phyloP scores from a whole-genome alignment of 1,140 invertebrate species.

The Drosophila baimaii region DNA sequence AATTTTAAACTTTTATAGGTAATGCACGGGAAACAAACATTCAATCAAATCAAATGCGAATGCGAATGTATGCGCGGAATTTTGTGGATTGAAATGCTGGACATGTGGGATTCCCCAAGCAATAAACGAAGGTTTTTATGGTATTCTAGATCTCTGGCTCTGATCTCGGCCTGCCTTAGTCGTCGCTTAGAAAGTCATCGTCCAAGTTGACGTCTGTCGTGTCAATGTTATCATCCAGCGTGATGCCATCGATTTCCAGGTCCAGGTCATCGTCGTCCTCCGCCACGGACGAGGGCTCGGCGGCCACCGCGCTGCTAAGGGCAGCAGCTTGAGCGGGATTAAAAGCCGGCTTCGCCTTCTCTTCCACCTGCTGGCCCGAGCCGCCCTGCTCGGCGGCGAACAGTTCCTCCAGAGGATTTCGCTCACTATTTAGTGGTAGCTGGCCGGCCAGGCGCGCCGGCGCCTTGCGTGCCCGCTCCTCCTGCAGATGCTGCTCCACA shows the following conservation, averaged over 20 bases:
- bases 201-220: slow-evolving; percentile 85
- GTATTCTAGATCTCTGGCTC: slow-evolving; percentile 49
- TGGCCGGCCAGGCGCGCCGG: slow-evolving; percentile 86
- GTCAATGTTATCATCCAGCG: slow-evolving; percentile 88
- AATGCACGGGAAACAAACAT: slow-evolving; percentile 67
- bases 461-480: slow-evolving; percentile 84
- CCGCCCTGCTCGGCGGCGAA: slow-evolving; percentile 62
- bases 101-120: slow-evolving; percentile 33
- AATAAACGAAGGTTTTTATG: slow-evolving; percentile 56
- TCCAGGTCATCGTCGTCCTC: slow-evolving; percentile 85
- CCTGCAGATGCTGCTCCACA: slow-evolving; percentile 89
- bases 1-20: slow-evolving; percentile 63
- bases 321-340: slow-evolving; percentile 13
- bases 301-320: slow-evolving; percentile 23
- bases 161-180: slow-evolving; percentile 49
- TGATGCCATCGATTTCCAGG: slow-evolving; percentile 87
- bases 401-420: slow-evolving; percentile 91
- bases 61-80: slow-evolving; percentile 73
- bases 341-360: slow-evolving; percentile 66
- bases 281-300: slow-evolving; percentile 62
- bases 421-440: slow-evolving; percentile 88
- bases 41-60: slow-evolving; percentile 76
- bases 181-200: slow-evolving; percentile 80
- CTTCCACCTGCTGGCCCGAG: slow-evolving; percentile 53
- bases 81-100: slow-evolving; percentile 61